Evolutionary conservation across 2,888 invertebrate species (phyloP).

Genomic region (Salpingus planirostris): DNA sequence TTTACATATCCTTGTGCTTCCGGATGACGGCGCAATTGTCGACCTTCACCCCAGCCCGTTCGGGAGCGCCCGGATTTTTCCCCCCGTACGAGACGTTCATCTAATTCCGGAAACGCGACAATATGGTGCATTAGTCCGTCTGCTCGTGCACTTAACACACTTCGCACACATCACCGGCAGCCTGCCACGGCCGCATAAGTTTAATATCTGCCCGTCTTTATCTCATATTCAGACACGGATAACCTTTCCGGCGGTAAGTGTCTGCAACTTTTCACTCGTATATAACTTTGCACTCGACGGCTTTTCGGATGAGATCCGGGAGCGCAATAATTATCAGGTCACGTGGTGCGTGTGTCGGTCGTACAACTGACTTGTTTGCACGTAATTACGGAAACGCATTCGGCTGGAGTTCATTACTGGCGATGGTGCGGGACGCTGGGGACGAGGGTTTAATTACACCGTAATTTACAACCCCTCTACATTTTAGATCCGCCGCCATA

Average conservation of each 20-base stretch:
- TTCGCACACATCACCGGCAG: no score
- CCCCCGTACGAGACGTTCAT: no score
- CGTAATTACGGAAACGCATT: conserved; percentile 37
- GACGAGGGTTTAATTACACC: conserved; percentile 32
- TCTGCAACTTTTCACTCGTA: conserved; percentile 22
- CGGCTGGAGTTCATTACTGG: conserved; percentile 32
- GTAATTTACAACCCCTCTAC: conserved; percentile 33
- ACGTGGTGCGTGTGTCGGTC: conserved; percentile 22
- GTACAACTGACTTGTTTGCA: conserved; percentile 35
- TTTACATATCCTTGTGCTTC: conserved; percentile 1
- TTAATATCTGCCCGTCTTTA: conserved; percentile 7
- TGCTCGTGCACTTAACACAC: no score
- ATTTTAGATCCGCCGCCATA: conserved; percentile 27
- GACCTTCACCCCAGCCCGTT: no score
- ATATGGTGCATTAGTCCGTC: no score
- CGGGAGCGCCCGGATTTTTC: no score
- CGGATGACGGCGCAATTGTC: not conserved
- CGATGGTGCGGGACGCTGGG: conserved; percentile 23
- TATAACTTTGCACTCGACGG: conserved; percentile 26
- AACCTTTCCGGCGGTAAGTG: conserved; percentile 14
- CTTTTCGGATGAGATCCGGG: conserved; percentile 13
- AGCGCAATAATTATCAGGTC: conserved; percentile 12
- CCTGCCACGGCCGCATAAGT: no score
- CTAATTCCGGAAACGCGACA: no score
- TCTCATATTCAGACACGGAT: conserved; percentile 17